These are phyloP conservation scores for Bombus terrestris DNA, from an alignment of 1,140 invertebrate species.

Conservation along the genomic window DNA sequence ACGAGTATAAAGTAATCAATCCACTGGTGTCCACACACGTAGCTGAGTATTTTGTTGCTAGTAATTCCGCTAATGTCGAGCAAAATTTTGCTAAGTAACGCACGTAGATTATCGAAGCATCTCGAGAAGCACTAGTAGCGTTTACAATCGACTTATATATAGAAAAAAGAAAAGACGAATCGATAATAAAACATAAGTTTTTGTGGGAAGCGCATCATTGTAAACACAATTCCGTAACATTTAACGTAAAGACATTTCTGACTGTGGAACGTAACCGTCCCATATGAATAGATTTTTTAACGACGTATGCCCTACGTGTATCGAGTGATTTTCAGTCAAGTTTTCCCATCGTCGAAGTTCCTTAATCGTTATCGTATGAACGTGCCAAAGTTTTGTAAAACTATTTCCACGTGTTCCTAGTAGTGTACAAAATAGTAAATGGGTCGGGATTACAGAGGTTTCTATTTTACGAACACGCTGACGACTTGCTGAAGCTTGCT, in stretches of 20 bases:
- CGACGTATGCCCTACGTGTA: background rate
- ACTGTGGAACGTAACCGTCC: conserved; percentile 10
- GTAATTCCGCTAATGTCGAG: conserved; percentile 21
- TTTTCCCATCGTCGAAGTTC: conserved; percentile 35
- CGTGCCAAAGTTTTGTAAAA: conserved; percentile 60
- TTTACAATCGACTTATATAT: background rate
- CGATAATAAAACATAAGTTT: conserved; percentile 3
- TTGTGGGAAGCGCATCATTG: background rate
- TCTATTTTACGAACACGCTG: conserved; percentile 50
- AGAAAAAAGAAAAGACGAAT: background rate
- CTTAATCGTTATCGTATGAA: conserved; percentile 39
- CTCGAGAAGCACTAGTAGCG: background rate
- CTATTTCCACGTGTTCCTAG: conserved; percentile 39
- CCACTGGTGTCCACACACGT: conserved; percentile 78
- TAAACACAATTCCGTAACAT: background rate
- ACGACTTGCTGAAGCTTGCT: conserved; percentile 26
- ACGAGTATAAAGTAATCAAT: conserved; percentile 57
- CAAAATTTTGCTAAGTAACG: background rate
- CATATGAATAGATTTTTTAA: conserved; percentile 19
- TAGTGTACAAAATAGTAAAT: conserved; percentile 32
- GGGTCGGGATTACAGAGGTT: conserved; percentile 31
- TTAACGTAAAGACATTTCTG: background rate
- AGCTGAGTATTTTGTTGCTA: conserved; percentile 73
- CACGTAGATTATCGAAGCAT: background rate
- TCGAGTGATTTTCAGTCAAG: conserved; percentile 29